A percentile compares a stretch with the other conserved stretches of the same genome.
Conservation (phyloP, 2,113 vertebrate species). For the Eptesicus fuscus region DNA sequence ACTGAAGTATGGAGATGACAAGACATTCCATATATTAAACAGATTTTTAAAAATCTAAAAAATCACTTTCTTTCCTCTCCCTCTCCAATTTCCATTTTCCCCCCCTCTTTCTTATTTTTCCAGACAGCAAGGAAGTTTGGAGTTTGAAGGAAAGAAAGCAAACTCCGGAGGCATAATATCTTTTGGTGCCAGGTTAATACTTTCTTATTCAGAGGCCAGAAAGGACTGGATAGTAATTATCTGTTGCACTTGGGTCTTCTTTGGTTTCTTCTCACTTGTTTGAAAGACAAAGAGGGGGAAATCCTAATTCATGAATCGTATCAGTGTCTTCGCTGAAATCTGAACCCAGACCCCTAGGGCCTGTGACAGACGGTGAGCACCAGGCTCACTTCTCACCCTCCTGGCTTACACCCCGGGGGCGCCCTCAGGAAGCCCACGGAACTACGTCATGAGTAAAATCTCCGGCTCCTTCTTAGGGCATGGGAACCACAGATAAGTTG, state of each 20-base stretch:
- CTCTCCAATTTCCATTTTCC: not conserved
- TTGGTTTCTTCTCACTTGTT: not conserved
- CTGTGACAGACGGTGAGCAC: not conserved
- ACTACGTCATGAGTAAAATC: conserved; percentile 46
- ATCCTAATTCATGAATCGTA: not conserved
- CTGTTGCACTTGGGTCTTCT: not conserved
- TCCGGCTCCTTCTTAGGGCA: conserved; percentile 10
- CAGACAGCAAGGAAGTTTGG: not conserved
- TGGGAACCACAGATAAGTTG: conserved; percentile 30
- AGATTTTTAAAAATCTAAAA: not conserved
- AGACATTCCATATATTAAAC: not conserved
- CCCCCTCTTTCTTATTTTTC: not conserved
- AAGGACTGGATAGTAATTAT: conserved; percentile 18
- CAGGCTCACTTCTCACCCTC: not conserved
- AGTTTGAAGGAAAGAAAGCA: not conserved
- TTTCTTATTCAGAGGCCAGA: conserved; percentile 29
- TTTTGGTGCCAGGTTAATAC: conserved; percentile 16
- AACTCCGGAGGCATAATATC: not conserved
- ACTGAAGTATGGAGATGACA: not conserved
- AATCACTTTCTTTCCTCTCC: not conserved
- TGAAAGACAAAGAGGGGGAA: not conserved
- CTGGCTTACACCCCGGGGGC: not conserved
- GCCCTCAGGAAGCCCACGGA: not conserved
- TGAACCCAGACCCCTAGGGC: conserved; percentile 23
- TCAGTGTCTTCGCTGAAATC: not conserved